phyloP scores from a whole-genome alignment of 2,113 vertebrate genomes.

The Myiozetetes cayanensis region DNA sequence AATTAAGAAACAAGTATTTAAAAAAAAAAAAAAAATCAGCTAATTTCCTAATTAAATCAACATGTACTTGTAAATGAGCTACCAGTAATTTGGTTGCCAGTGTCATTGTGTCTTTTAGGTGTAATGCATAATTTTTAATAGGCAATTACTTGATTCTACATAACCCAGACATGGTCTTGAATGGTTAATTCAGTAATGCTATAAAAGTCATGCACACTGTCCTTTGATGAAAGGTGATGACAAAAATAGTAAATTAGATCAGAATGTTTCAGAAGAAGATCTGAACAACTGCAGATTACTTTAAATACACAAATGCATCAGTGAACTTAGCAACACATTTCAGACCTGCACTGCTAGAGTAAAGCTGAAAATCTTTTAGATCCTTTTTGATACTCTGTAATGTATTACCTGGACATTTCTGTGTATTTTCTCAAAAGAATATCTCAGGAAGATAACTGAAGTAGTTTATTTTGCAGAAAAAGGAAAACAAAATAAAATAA shows the following conservation, averaged over 20 bases:
- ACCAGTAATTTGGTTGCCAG: neutral
- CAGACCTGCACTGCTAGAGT: neutral
- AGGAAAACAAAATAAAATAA: neutral
- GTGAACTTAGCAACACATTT: neutral
- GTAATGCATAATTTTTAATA: slow-evolving; percentile 37
- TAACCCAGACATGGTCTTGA: slow-evolving; percentile 4
- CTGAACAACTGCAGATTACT: neutral
- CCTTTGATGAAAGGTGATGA: neutral
- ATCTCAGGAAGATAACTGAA: neutral
- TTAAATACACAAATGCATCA: neutral
- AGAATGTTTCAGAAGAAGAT: neutral
- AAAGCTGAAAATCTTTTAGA: neutral
- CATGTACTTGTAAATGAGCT: slow-evolving; percentile 12
- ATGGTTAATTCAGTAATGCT: neutral
- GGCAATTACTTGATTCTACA: slow-evolving; percentile 25
- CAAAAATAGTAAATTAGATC: neutral
- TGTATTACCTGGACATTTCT: neutral
- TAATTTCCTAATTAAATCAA: slow-evolving; percentile 57
- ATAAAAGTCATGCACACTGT: neutral
- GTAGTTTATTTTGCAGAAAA: neutral
- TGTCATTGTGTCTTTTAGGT: slow-evolving; percentile 12
- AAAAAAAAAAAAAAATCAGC: neutral
- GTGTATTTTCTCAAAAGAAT: neutral
- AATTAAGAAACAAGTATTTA: slow-evolving; percentile 37
- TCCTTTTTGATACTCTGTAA: neutral